phyloP scores from a whole-genome alignment of 2,113 vertebrate genomes.

The Pycnonotus jocosus region DNA sequence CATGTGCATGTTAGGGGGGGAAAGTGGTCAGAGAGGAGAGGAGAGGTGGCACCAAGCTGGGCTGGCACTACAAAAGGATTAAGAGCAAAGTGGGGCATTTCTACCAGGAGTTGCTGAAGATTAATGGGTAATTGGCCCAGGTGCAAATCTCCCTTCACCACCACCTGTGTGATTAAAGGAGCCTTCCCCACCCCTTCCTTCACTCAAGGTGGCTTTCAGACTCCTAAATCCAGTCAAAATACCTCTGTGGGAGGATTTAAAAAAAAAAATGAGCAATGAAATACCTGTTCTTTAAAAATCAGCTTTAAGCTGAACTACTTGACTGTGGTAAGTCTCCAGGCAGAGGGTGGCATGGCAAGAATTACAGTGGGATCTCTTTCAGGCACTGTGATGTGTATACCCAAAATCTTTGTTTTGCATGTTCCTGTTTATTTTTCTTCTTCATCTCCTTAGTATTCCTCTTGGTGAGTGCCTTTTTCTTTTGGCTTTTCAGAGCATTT shows the following conservation, averaged over 20 bases:
- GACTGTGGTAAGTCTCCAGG: not conserved
- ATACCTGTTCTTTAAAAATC: not conserved
- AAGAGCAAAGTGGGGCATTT: not conserved
- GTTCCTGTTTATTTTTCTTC: not conserved
- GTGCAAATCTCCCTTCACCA: not conserved
- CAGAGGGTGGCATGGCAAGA: rapidly evolving
- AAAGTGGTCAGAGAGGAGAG: not conserved
- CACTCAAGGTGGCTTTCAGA: rapidly evolving
- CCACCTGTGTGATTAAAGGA: not conserved
- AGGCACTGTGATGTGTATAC: too few relatives aligned
- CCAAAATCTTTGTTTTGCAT: not conserved
- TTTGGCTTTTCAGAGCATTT: not conserved
- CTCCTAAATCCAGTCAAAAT: not conserved
- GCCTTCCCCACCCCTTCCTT: not conserved
- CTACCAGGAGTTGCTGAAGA: not conserved
- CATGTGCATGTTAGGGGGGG: rapidly evolving
- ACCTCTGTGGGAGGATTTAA: too few relatives aligned
- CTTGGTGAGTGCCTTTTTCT: not conserved
- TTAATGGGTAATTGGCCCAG: not conserved
- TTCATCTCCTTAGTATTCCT: not conserved
- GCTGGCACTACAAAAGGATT: not conserved
- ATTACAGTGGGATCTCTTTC: not conserved
- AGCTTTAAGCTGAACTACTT: not conserved
- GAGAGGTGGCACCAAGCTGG: not conserved
- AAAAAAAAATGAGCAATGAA: not conserved